phyloP scores from a whole-genome alignment of 2,797 vertebrate species.

The Decapterus maruadsi region DNA sequence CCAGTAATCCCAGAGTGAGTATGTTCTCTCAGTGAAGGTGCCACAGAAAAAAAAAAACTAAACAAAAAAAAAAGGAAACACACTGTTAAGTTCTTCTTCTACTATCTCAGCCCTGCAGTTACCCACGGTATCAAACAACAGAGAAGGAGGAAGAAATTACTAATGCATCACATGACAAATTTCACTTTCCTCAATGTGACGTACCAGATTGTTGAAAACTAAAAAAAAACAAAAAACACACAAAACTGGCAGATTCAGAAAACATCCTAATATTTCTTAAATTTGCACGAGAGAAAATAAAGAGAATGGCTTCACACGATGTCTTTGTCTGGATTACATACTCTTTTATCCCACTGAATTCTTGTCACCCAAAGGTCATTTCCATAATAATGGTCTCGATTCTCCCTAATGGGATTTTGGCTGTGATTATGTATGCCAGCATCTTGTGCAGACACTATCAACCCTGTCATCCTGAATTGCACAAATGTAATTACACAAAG shows the following conservation, averaged over 20 bases:
- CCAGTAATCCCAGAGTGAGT: slow-evolving; percentile 74
- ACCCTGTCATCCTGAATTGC: slow-evolving; percentile 78
- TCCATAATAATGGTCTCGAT: slow-evolving; percentile 83
- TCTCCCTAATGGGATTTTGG: slow-evolving; percentile 82
- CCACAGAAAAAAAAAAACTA: slow-evolving; percentile 40
- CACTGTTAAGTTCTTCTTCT: slow-evolving; percentile 35
- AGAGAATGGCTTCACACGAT: slow-evolving; percentile 55
- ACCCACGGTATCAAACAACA: slow-evolving; percentile 21
- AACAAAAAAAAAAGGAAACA: neutral
- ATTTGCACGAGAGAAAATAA: slow-evolving; percentile 65
- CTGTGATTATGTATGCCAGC: slow-evolving; percentile 81
- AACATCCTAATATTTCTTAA: slow-evolving; percentile 56
- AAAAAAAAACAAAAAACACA: slow-evolving; percentile 10
- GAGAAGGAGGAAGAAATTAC: slow-evolving; percentile 39
- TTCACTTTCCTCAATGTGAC: slow-evolving; percentile 29
- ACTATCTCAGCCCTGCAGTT: slow-evolving; percentile 29
- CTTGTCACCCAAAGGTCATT: slow-evolving; percentile 84
- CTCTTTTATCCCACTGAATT: slow-evolving; percentile 79
- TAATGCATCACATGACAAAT: slow-evolving; percentile 3
- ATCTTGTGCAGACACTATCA: slow-evolving; percentile 78
- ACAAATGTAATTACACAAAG: slow-evolving; percentile 84
- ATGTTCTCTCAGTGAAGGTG: slow-evolving; percentile 66
- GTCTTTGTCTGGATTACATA: slow-evolving; percentile 77
- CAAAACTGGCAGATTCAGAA: slow-evolving; percentile 31
- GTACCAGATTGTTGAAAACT: slow-evolving; percentile 20